Conservation (phyloP, 2,797 vertebrate genomes). For the Halcyon chelicuti region DNA sequence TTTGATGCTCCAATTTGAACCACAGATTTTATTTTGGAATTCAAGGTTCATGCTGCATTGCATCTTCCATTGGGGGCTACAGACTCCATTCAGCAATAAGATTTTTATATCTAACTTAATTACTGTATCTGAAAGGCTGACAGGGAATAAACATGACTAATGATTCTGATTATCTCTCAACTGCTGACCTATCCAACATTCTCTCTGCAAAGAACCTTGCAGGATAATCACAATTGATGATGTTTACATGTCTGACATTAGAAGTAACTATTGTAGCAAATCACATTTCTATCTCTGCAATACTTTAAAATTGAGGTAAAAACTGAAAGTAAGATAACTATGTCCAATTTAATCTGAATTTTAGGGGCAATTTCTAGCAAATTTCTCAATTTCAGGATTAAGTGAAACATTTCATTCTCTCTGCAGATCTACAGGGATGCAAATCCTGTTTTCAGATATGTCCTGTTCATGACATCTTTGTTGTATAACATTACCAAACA, state of each 20-base stretch:
- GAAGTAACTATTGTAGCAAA: constrained; percentile 33
- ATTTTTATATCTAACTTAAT: constrained; percentile 34
- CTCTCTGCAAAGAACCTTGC: neutral
- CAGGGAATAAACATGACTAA: constrained; percentile 47
- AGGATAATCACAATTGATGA: constrained; percentile 1
- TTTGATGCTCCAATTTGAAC: neutral
- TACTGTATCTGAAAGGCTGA: constrained; percentile 27
- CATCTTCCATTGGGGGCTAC: neutral
- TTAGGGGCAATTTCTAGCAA: neutral
- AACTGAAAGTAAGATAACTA: neutral
- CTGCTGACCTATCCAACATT: constrained; percentile 4
- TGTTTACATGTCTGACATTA: constrained; percentile 8
- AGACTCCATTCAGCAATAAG: neutral
- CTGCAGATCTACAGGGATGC: neutral
- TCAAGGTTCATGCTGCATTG: neutral
- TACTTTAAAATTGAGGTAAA: constrained; percentile 33
- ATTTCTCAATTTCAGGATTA: neutral
- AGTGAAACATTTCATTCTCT: constrained; percentile 27
- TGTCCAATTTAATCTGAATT: neutral
- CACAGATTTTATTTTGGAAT: neutral
- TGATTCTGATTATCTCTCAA: constrained; percentile 21
- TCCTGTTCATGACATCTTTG: neutral
- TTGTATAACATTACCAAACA: neutral
- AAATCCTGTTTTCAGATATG: neutral
- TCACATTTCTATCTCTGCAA: neutral